Conservation (phyloP, 2,797 vertebrate species). For the Liparis tanakae region DNA sequence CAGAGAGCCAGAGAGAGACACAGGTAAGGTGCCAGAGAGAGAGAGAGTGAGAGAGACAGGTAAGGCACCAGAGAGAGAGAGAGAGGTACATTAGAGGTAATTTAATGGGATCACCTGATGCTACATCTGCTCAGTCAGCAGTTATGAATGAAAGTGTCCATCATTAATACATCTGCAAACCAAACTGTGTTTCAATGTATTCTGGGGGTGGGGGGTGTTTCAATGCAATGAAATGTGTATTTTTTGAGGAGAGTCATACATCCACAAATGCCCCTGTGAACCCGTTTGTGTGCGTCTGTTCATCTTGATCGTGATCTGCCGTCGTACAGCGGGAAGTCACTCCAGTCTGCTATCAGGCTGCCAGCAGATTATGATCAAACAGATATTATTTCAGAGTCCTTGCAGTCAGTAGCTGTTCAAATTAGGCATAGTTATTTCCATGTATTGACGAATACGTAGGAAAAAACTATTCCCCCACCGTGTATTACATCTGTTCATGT, state of each 20-base stretch:
- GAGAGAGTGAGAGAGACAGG: background rate
- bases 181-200: no score
- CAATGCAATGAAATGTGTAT: no score
- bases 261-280: background rate
- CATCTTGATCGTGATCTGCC: background rate
- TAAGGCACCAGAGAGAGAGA: no score
- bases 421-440: background rate
- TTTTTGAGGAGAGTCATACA: no score
- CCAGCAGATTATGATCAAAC: background rate
- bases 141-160: background rate
- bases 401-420: background rate
- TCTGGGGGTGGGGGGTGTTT: no score
- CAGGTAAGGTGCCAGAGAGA: no score
- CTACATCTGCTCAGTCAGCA: background rate
- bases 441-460: slow-evolving; percentile 2
- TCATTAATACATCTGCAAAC: no score
- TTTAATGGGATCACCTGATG: background rate
- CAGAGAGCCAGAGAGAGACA: background rate
- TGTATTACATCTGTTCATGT: background rate
- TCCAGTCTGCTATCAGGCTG: background rate
- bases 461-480: background rate
- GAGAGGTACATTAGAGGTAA: no score
- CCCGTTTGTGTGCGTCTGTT: background rate
- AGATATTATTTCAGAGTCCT: background rate
- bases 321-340: no score